Base-by-base conservation (phyloP, 2,113 vertebrate genomes). In the Pyrgilauda ruficollis region DNA sequence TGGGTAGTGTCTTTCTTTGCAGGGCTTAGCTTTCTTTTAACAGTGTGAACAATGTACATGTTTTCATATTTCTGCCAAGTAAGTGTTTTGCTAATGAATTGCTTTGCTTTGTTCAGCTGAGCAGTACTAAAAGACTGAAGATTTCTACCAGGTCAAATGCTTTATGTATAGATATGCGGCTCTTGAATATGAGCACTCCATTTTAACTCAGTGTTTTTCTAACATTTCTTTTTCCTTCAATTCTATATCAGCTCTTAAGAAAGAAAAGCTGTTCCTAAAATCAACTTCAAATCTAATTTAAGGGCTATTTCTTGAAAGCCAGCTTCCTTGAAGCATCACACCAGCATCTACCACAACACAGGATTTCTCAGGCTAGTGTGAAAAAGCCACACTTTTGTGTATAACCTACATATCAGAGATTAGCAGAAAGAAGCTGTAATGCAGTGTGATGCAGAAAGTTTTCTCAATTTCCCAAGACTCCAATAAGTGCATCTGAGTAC, bases 81-180 rank as follows among this genome's bases (percentile, higher is more conserved):
- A 67, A 52, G 41, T 75, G 59, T 55, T 89, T 87, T 86, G 77
- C 52, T 92, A 89, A 90, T 77, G 70, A 89, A 72, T 16, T 76
- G 82, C 68, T 91, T 59, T 59, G 33, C 56, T 92, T 59, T 17
- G 49, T 70, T 69, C 39, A 76, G 55, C 47, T 52, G 39, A 31
- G 30, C 82, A 90, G 78, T 59, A 56, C 30, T 80, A 76, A 64
- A 76, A 88, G 52, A 83, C 31, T 70, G 33, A 50, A 39, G 43
- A 92, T 84, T 87, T 78, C 94, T 97, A 97, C 89, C 93, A 93
- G 93, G 90, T 94, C 97, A 97, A 58, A 76, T 73, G 64, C 27
- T 96, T 96, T 92, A 95, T 85, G 52, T 91, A 93, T 44, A 94
- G 80, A 94, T 70, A 80, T 0, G 2, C 47, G 58, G 55, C 75